Base-by-base conservation (phyloP, 2,113 vertebrate species). In the Brachionichthys hirsutus region DNA sequence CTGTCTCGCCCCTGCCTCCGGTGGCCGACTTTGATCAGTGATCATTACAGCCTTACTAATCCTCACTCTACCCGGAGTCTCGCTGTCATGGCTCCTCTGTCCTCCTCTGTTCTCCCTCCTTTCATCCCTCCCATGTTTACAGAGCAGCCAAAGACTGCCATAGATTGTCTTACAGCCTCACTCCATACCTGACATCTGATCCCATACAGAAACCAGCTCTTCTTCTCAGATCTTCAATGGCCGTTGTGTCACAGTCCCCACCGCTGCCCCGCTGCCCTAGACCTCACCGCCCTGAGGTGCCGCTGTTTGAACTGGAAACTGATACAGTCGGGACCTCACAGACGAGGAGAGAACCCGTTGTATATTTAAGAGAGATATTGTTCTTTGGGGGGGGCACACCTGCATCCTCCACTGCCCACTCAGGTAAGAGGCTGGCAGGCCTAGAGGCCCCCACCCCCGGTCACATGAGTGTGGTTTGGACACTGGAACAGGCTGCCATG, bases 141-240 rank as follows among this genome's bases (percentile, higher is more conserved):
- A 88, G 89, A 90, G 88, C 83, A 85, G 85, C 82, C 84, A 81
- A 79, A 81, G 87, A 87, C 81, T 70, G 76, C 82, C 84, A 80
- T 88, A 85, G 91, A 92, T 93, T 88, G 88, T 88, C 87, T 93
- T 92, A 93, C 92, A 88, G 85, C 78, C 86, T 89, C 87, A 83
- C 85, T 89, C 81, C 85, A 71, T 89, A 81, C 80, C 79, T 46
- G 90, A 86, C 88, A 93, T 83, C 81, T 22, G 90, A 93, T 89
- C 88, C 83, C 73, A 70, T 83, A 73, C 75, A 85, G 87, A 88
- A 88, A 83, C 51, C 80, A 66, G 77, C 67, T 67, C 72, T 68
- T 67, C 72, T 74, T 77, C 80, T 89, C 80, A 87, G 87, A 90
- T 83, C 85, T 87, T 88, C 89, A 89, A 88, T 89, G 87, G 67